These are phyloP conservation scores for Pelochelys cantorii DNA, from an alignment of 2,797 vertebrate species.

Conservation along the genomic window DNA sequence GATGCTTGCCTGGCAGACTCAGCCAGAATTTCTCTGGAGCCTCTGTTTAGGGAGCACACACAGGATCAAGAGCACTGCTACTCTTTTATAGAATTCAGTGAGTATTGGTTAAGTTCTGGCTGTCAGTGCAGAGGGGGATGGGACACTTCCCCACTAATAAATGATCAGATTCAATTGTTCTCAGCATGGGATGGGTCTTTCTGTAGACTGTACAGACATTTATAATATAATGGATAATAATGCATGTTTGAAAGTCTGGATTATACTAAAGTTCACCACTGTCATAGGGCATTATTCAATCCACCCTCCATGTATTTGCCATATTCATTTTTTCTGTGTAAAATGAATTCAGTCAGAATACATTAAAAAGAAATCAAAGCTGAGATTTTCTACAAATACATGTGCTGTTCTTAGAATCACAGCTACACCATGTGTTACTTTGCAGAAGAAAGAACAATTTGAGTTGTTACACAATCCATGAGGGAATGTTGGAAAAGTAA, in stretches of 20 bases:
- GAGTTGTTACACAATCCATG: not conserved
- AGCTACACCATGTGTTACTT: not conserved
- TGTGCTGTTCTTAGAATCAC: not conserved
- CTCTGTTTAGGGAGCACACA: not conserved
- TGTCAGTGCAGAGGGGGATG: not conserved
- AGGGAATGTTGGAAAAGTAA: constrained; percentile 21
- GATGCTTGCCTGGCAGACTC: not conserved
- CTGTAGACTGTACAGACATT: not conserved
- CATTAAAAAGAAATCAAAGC: not conserved
- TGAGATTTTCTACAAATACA: not conserved
- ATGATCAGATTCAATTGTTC: not conserved
- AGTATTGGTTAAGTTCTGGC: not conserved
- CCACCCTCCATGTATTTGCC: not conserved
- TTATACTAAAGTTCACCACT: not conserved
- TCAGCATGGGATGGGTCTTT: not conserved
- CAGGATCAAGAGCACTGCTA: not conserved
- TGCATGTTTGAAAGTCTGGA: not conserved
- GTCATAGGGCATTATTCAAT: not conserved
- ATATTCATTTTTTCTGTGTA: not conserved
- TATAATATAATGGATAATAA: not conserved
- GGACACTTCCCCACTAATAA: not conserved
- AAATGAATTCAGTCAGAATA: not conserved
- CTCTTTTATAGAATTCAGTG: not conserved
- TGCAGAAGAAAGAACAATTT: not conserved
- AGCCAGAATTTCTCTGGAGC: not conserved